phyloP scores from a whole-genome alignment of 1,140 invertebrate species.

The Orius laevigatus region DNA sequence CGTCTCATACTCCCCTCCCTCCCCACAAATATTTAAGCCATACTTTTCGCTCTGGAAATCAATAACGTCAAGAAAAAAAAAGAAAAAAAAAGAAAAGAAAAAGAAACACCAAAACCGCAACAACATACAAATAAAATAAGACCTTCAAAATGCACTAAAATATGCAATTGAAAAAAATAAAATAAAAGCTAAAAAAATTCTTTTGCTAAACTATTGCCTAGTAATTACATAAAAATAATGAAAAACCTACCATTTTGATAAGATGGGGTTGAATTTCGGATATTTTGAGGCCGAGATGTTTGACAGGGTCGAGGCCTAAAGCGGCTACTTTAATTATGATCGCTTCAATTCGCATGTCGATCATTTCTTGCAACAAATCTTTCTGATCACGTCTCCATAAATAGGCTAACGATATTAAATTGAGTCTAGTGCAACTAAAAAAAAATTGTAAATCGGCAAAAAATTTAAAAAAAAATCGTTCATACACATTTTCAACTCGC shows the following conservation, averaged over 20 bases:
- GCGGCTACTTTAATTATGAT: constrained; percentile 94
- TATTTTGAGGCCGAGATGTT: constrained; percentile 78
- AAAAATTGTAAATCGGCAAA: constrained; percentile 10
- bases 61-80: constrained; percentile 9
- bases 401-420: constrained; percentile 76
- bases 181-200: neutral
- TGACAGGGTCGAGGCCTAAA: constrained; percentile 65
- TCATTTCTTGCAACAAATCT: constrained; percentile 94
- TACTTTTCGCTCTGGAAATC: constrained; percentile 69
- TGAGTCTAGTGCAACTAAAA: constrained; percentile 72
- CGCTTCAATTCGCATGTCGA: constrained; percentile 76
- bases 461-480: constrained; percentile 21
- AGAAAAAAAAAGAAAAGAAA: constrained; percentile 12
- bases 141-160: constrained; percentile 3
- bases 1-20: constrained; percentile 98
- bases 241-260: constrained; percentile 51
- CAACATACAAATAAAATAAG: constrained; percentile 5
- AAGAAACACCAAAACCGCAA: constrained; percentile 10
- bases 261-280: constrained; percentile 72
- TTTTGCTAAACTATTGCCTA: constrained; percentile 1
- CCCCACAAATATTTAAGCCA: constrained; percentile 93
- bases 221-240: too few relatives aligned
- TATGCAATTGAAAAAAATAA: constrained; percentile 4
- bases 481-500: constrained; percentile 95
- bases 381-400: constrained; percentile 88